Evolutionary conservation across 2,113 vertebrate species (phyloP).

Genomic region (Acanthochromis polyacanthus): DNA sequence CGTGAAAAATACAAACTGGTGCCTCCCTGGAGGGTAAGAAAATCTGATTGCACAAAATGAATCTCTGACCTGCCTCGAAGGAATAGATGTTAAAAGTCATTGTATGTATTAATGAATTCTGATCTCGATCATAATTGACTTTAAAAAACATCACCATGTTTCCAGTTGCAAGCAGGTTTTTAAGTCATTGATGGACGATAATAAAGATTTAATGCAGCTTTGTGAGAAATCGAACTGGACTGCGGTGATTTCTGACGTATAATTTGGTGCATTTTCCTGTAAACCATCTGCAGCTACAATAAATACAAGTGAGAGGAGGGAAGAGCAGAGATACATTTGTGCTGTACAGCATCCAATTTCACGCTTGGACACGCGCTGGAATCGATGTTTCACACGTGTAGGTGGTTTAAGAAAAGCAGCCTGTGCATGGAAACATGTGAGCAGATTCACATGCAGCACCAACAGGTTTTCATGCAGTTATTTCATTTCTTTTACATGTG

Average conservation of each 20-base stretch:
- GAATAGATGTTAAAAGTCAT: background rate
- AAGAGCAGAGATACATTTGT: conserved; percentile 52
- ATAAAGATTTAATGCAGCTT: background rate
- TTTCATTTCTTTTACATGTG: background rate
- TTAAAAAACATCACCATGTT: background rate
- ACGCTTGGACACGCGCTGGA: conserved; percentile 65
- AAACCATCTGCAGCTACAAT: conserved; percentile 10
- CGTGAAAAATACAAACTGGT: background rate
- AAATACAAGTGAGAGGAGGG: conserved; percentile 22
- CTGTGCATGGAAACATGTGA: conserved; percentile 39
- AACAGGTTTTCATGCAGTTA: background rate
- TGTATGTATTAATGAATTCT: background rate
- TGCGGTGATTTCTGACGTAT: background rate
- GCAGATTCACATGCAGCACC: conserved; percentile 13
- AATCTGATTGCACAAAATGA: conserved; percentile 6
- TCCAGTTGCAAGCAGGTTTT: background rate
- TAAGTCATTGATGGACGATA: background rate
- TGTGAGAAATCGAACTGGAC: too few species aligned
- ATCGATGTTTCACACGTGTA: conserved; percentile 69
- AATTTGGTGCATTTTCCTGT: conserved; percentile 12
- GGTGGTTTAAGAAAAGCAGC: conserved; percentile 53
- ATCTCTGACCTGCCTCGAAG: background rate
- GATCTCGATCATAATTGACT: background rate
- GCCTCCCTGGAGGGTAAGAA: background rate
- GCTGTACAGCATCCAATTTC: conserved; percentile 77